A percentile compares a stretch with the other conserved stretches of the same genome.
phyloP scores from a whole-genome alignment of 2,113 vertebrate genomes.

The Stigmatopora argus region DNA sequence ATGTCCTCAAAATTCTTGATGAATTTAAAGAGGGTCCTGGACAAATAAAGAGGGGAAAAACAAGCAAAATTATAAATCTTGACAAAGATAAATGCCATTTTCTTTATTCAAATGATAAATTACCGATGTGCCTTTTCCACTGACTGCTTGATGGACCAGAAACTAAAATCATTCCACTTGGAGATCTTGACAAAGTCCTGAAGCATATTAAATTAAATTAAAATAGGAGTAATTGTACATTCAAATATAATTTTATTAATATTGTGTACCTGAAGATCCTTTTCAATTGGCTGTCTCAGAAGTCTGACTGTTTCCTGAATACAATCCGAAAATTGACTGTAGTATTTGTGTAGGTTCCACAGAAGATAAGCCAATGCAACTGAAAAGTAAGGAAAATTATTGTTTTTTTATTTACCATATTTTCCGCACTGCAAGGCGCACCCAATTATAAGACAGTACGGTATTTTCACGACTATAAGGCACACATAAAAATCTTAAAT shows the following conservation, averaged over 20 bases:
- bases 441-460: too few species aligned
- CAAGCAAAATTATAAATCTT: background rate
- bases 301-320: slow-evolving; percentile 78
- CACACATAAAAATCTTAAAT: too few species aligned
- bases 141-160: slow-evolving; percentile 96
- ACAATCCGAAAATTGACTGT: slow-evolving; percentile 83
- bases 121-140: slow-evolving; percentile 97
- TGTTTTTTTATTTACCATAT: background rate
- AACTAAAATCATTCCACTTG: slow-evolving; percentile 94
- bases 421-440: background rate
- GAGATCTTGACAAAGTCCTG: slow-evolving; percentile 98
- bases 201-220: slow-evolving; percentile 1
- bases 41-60: background rate
- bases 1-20: slow-evolving; percentile 87
- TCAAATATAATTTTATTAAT: background rate
- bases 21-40: slow-evolving; percentile 93
- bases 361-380: slow-evolving; percentile 81
- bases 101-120: background rate
- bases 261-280: slow-evolving; percentile 85
- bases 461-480: too few species aligned
- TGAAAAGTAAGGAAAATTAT: slow-evolving; percentile 49
- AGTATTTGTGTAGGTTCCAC: slow-evolving; percentile 93
- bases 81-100: rapidly evolving
- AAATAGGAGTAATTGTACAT: background rate
- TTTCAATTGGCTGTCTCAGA: slow-evolving; percentile 87